Conservation (phyloP, 2,797 vertebrate species). For the Lepilemur ruficaudatus region DNA sequence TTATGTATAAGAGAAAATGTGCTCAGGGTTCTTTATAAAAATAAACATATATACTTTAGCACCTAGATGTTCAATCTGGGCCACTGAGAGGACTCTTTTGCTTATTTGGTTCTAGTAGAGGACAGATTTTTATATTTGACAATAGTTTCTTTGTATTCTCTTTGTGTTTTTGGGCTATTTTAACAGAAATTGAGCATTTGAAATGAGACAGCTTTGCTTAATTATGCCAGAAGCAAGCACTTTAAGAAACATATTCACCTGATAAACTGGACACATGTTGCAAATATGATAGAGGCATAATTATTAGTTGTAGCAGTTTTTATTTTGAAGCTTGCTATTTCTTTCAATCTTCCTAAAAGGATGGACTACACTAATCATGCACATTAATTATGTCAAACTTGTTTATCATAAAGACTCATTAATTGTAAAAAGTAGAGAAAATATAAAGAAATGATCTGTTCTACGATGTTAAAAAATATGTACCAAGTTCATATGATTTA, state of each 20-base stretch:
- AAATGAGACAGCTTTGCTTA: constrained; percentile 76
- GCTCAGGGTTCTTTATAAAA: neutral
- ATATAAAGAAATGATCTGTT: constrained; percentile 18
- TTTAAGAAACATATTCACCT: constrained; percentile 57
- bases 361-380: constrained; percentile 36
- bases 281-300: constrained; percentile 53
- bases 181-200: constrained; percentile 59
- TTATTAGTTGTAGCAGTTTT: constrained; percentile 57
- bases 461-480: constrained; percentile 42
- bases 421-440: constrained; percentile 6
- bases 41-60: neutral
- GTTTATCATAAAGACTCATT: constrained; percentile 59
- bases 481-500: neutral
- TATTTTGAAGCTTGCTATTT: constrained; percentile 56
- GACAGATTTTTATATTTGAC: neutral
- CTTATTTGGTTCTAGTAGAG: neutral
- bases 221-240: constrained; percentile 61
- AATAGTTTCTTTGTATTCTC: constrained; percentile 25
- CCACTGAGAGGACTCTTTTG: neutral
- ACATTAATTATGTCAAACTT: constrained; percentile 33
- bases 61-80: neutral
- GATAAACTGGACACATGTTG: constrained; percentile 46
- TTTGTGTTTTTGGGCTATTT: constrained; percentile 19
- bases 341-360: constrained; percentile 52
- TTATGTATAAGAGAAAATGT: neutral